Evolutionary conservation across 2,113 vertebrate genomes (phyloP).

Genomic region (Leptodactylus fuscus): DNA sequence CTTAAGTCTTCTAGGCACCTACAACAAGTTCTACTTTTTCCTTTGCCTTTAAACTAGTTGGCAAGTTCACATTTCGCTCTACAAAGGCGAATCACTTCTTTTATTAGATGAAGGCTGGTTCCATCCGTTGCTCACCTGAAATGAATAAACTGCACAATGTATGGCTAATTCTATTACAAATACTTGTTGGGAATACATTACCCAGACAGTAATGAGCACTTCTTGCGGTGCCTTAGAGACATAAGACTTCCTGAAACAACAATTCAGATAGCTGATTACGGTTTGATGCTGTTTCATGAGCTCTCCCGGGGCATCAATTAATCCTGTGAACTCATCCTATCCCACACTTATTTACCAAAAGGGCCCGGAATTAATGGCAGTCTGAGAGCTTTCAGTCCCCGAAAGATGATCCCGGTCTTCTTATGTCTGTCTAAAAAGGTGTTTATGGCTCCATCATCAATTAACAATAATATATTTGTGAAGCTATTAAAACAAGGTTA

Average conservation of each 20-base stretch:
- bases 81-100: conserved; percentile 56
- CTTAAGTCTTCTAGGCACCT: not conserved
- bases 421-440: conserved; percentile 55
- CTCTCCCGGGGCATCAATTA: conserved; percentile 64
- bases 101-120: conserved; percentile 54
- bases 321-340: conserved; percentile 64
- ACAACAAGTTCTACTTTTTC: not conserved
- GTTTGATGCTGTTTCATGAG: conserved; percentile 60
- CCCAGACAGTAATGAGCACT: conserved; percentile 59
- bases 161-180: conserved; percentile 63
- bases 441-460: conserved; percentile 60
- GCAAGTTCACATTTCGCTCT: not conserved
- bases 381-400: conserved; percentile 60
- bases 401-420: conserved; percentile 61
- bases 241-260: conserved; percentile 63
- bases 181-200: conserved; percentile 61
- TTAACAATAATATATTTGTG: conserved; percentile 60
- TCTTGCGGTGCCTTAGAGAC: conserved; percentile 58
- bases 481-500: conserved; percentile 60
- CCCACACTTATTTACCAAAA: conserved; percentile 64
- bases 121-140: conserved; percentile 60
- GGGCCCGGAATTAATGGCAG: conserved; percentile 58
- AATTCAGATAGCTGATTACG: conserved; percentile 65
- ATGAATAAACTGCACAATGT: conserved; percentile 63
- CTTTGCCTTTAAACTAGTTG: not conserved